Conservation (phyloP, 2,888 invertebrate species). For the Drosophila kuntzei region DNA sequence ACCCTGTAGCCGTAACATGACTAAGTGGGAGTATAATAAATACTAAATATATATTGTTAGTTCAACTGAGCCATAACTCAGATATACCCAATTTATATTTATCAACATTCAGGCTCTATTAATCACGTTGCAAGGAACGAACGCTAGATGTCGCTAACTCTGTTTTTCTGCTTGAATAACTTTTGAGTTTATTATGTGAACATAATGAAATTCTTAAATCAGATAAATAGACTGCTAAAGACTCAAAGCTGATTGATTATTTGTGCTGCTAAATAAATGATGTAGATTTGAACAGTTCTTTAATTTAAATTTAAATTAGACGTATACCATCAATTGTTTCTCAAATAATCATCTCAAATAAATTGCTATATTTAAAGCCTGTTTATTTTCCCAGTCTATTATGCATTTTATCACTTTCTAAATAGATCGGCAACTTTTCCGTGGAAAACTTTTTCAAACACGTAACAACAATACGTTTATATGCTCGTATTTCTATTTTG, state of each 20-base stretch:
- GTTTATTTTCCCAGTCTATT: constrained; percentile 25
- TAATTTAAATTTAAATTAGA: neutral
- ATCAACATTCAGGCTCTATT: neutral
- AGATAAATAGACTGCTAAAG: neutral
- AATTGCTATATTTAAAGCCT: constrained; percentile 2
- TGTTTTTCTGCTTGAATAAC: constrained; percentile 3
- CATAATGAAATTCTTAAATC: constrained; percentile 9
- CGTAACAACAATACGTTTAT: constrained; percentile 7
- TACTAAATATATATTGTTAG: neutral
- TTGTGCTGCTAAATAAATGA: neutral
- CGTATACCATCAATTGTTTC: neutral
- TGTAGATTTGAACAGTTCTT: neutral
- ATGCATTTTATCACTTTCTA: constrained; percentile 17
- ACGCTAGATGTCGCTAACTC: constrained; percentile 1
- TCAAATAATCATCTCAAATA: neutral
- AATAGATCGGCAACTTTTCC: constrained; percentile 20
- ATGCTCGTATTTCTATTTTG: constrained; percentile 27
- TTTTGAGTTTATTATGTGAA: constrained; percentile 11
- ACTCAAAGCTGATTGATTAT: neutral
- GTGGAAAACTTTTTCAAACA: constrained; percentile 15
- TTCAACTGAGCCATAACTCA: neutral
- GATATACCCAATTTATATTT: neutral
- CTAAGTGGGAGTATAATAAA: neutral
- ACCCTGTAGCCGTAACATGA: neutral
- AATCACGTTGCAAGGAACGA: neutral